Base-by-base conservation (phyloP, 2,797 vertebrate genomes). In the Coranthus polyacanthus region DNA sequence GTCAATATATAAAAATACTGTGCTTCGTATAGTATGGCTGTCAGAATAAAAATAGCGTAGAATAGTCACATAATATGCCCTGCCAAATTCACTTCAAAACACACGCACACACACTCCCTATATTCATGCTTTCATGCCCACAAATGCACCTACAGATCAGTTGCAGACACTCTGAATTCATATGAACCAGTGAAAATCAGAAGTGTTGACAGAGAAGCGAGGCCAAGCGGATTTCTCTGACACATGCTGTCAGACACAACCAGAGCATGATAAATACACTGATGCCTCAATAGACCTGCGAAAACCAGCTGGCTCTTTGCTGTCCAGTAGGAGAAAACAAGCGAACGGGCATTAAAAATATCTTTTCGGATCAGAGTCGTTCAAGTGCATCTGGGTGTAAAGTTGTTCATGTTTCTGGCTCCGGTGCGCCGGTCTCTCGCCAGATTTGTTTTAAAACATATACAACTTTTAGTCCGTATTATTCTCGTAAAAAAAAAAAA, bases 231-330 rank as follows among this genome's bases (percentile, higher is more conserved):
- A 44, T 49, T 78, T 56, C 79, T 73, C 41, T 54, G 85, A 83
- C 85, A 76, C 75, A 78, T 44, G 80, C 87, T 79, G 82, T 82
- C 79, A n/a, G 1, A 75, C 72, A 73, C 77, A 81, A 84, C 67
- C 84, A 58, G 76, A 84, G 75, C 82, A 71, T 74, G 72, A 82
- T 81, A 82, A 78, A 69, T 16, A 81, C 84, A 54, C 67, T 60
- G 81, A 86, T 70, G 71, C 79, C 79, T 83, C 79, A 43, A 81
- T 68, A 83, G 80, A 72, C 62, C 49, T 17, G 4, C 37, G 17
- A 59, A 64, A 46, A 32, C 41, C 50, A 12, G 45, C 51, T 8
- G 24, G 17, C 56, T 60, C 41, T 44, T 12, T 9, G 46, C 72
- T 38, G 46, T 74, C 81, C 82, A 45, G 49, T 6, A 15, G 43